Percentiles rank a stretch among this genome's conserved stretches.
These are phyloP conservation scores for Rosalia funebris DNA, from an alignment of 2,888 invertebrate species.

Conservation along the genomic window DNA sequence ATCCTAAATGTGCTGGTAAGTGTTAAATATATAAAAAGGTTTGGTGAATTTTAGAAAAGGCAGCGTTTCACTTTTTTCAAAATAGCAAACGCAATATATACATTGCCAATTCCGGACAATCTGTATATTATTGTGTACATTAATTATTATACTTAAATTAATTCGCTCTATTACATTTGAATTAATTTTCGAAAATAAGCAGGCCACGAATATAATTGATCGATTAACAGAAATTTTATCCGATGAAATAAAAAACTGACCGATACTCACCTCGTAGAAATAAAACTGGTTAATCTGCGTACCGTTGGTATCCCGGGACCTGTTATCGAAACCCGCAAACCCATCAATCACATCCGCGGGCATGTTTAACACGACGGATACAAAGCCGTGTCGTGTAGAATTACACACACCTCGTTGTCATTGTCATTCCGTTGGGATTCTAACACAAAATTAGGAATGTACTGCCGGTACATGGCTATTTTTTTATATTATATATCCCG, in stretches of 20 bases:
- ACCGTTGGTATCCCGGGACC: conserved; percentile 10
- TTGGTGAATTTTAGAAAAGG: too few relatives aligned
- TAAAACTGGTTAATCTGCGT: conserved; percentile 33
- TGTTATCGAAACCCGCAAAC: background rate
- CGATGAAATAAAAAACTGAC: background rate
- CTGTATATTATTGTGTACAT: too few relatives aligned
- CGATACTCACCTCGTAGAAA: conserved; percentile 35
- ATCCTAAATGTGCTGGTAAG: too few relatives aligned
- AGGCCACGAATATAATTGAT: too few relatives aligned
- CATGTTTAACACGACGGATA: background rate
- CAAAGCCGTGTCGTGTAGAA: background rate
- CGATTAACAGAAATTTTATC: too few relatives aligned
- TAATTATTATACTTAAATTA: too few relatives aligned
- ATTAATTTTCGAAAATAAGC: too few relatives aligned
- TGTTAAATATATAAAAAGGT: too few relatives aligned
- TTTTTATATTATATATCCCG: conserved; percentile 31
- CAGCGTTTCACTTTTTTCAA: too few relatives aligned
- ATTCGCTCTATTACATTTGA: too few relatives aligned
- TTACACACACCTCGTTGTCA: conserved; percentile 1
- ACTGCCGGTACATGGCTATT: conserved; percentile 25
- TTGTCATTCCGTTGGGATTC: conserved; percentile 2
- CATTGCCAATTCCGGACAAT: too few relatives aligned
- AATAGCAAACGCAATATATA: too few relatives aligned
- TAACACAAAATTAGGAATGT: conserved; percentile 27
- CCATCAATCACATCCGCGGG: conserved; percentile 9